Base-by-base conservation (phyloP, 23 tunicate species). In the Diplosoma virens region DNA sequence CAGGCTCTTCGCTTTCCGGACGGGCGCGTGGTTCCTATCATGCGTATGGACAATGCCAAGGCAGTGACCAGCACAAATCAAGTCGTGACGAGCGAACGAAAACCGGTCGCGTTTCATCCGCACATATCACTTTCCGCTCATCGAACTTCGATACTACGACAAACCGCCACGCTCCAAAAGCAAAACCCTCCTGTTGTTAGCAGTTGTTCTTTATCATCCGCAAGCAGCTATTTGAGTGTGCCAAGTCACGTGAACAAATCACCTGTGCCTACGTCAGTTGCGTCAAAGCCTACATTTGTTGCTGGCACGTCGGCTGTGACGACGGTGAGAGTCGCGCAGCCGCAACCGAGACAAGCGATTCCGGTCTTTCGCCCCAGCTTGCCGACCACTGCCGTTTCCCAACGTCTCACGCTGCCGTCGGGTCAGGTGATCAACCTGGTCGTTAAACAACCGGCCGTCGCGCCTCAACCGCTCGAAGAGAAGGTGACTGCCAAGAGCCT, bases 21-120 rank as follows among this genome's bases (percentile, higher is more conserved):
- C 76, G 93, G 93, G 1, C 75, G 86, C 0, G 75, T 87, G 22
- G 82, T 73, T 1, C 93, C 93, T 2, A 87, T 87, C 14, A 64
- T 47, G 59, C 69, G 93, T 9, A 56, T 55, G 61, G 80, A 63
- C 25, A 35, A 74, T 47, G 30, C 86, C 3, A 59, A 75, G 73
- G 81, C 93, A 1, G 25, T 47, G 32, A 61, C 85, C 17, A 35
- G 67, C 23, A 66, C 70, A 30, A 77, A 71, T 34, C 80, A 69
- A 16, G 34, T 46, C 0, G 20, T 67, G 28, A 31, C 48, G 23
- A 32, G 52, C 30, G 16, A 18, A 2, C 53, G 54, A 41, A 67
- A 67, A 33, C 18, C 6, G 22, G 22, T 4, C 7, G 34, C 46
- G 7, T 35, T 37, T 23, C 60, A 47, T 1, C 84, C 84, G 16